Conservation (phyloP, 2,113 vertebrate species). For the Pelecanus crispus region DNA sequence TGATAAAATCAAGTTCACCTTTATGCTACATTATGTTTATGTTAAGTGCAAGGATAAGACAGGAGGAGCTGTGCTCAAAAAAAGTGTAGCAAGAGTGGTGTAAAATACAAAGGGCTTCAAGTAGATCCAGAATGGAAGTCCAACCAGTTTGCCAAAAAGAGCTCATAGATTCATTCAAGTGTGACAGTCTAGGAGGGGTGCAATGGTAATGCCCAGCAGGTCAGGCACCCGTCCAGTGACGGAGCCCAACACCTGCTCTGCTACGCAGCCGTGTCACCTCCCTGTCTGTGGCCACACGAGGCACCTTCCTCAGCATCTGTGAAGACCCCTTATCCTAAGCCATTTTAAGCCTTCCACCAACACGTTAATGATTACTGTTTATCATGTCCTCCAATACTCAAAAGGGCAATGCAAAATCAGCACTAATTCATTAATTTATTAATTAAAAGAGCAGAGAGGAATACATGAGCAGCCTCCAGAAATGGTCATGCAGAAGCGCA, state of each 20-base stretch:
- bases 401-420: slow-evolving; percentile 10
- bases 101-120: neutral
- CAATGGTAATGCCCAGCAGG: neutral
- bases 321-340: neutral
- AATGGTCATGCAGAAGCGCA: neutral
- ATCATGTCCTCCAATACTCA: neutral
- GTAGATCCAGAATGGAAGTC: neutral
- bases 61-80: neutral
- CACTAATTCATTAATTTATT: neutral
- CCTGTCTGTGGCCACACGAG: rapidly evolving
- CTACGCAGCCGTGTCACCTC: rapidly evolving
- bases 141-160: neutral
- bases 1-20: slow-evolving; percentile 21
- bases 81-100: neutral
- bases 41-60: neutral
- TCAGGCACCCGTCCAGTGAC: rapidly evolving
- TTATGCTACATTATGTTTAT: slow-evolving; percentile 5
- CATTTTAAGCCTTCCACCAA: neutral
- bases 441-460: neutral
- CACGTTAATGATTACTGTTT: neutral
- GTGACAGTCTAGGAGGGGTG: neutral
- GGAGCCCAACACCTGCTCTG: neutral
- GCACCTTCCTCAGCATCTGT: neutral
- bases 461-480: neutral
- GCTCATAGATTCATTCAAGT: neutral